Conservation (phyloP, 2,113 vertebrate genomes). For the Cardinalis cardinalis region DNA sequence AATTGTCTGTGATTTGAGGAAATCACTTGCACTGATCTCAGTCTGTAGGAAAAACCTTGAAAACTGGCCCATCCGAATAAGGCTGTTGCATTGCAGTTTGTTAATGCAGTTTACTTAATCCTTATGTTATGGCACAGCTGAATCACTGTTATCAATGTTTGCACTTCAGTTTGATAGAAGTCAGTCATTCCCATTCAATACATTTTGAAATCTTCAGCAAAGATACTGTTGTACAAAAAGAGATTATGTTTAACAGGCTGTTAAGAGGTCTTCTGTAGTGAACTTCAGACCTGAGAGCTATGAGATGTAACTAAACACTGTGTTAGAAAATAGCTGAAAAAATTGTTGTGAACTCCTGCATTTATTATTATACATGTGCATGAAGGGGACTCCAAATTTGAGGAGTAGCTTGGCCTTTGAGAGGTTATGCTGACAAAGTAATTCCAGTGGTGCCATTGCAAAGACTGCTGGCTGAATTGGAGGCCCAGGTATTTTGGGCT, state of each 20-base stretch:
- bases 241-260: background rate
- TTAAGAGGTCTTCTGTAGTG: background rate
- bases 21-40: background rate
- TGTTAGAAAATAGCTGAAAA: background rate
- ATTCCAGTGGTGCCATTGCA: background rate
- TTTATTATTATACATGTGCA: background rate
- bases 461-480: background rate
- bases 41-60: background rate
- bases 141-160: background rate
- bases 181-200: background rate
- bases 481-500: background rate
- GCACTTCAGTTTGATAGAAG: background rate
- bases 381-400: background rate
- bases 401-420: background rate
- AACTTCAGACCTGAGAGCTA: background rate
- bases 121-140: background rate
- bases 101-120: background rate
- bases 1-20: background rate
- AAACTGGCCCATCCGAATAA: background rate
- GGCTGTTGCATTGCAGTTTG: background rate
- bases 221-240: background rate
- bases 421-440: background rate
- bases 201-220: background rate
- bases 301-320: background rate
- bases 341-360: background rate